A percentile compares a stretch with the other conserved stretches of the same genome.
Evolutionary conservation across 2,113 vertebrate genomes (phyloP).

Genomic region (Jacana jacana): DNA sequence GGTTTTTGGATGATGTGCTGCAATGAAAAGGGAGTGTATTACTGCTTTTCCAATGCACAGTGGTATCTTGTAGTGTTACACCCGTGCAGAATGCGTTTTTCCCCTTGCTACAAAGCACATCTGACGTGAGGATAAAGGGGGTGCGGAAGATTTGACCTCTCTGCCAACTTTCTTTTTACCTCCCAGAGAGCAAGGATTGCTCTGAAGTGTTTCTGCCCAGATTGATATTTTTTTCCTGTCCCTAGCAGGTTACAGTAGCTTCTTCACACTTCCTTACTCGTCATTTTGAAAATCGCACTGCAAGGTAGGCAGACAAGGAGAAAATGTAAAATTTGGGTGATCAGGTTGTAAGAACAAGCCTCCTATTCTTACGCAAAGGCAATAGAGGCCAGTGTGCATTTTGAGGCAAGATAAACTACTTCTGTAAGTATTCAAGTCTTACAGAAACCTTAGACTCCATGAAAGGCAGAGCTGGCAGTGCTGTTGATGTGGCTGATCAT

Average conservation of each 20-base stretch:
- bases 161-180: neutral
- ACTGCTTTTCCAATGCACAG: neutral
- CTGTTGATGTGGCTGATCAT: neutral
- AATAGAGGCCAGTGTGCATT: neutral
- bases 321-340: neutral
- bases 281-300: neutral
- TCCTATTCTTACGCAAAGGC: neutral
- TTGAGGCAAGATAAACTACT: neutral
- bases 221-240: neutral
- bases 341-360: neutral
- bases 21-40: neutral
- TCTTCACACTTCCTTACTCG: rapidly evolving
- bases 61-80: neutral
- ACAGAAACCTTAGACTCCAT: rapidly evolving
- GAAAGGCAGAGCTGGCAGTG: neutral
- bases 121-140: neutral
- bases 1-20: neutral
- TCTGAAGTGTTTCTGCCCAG: neutral
- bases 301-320: neutral
- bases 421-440: neutral
- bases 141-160: neutral
- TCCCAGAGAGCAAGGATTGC: neutral
- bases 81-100: neutral
- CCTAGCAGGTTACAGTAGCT: neutral
- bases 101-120: neutral